Evolutionary conservation across 2,797 vertebrate genomes (phyloP), one percentile per base, ranked within the genome.

Genomic region (Myiotriccus ornatus): DNA sequence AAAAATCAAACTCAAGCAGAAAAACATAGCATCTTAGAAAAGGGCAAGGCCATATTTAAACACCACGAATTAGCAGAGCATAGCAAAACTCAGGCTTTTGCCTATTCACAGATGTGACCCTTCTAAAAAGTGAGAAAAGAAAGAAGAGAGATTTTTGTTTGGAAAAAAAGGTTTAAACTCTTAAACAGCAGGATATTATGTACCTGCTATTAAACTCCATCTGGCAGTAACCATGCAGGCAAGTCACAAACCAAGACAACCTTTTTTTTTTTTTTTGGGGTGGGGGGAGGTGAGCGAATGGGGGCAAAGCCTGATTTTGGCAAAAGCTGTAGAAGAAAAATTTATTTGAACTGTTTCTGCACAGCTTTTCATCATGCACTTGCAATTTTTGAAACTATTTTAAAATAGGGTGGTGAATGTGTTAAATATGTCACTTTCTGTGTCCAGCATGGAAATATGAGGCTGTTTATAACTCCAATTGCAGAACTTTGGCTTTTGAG

Each of bases 171-270:
- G 12, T 24, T 24, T 17, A 15, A 22, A 84, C 32, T 2, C 49
- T 68, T 83, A 68, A 96, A 74, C 62, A 80, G 57, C n/a, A 87
- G 84, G 59, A 70, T 96, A 55, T 77, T 80, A 53, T 83, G 87
- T 92, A 92, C 91, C 96, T 87, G 79, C 50, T 93, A 85, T 92
- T 94, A 87, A 96, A 64, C 43, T 85, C 91, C 91, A 96, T 94
- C 76, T 95, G 91, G 53, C 73, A 89, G 41, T 47, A 80, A 74
- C 64, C 41, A 39, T 77, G 41, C 37, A 64, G 24, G 41, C 74
- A 56, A 93, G 41, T 70, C 83, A 87, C 44, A 79, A 95, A 32
- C 20, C 60, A 89, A 88, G 53, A 28, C 5, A 75, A 88, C 8
- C 4, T 32, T 69, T 60, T 1, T 17, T 60, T 60, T 1, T 17